Conservation (phyloP, 2,888 invertebrate genomes). For the Stenolophus ochropezus region DNA sequence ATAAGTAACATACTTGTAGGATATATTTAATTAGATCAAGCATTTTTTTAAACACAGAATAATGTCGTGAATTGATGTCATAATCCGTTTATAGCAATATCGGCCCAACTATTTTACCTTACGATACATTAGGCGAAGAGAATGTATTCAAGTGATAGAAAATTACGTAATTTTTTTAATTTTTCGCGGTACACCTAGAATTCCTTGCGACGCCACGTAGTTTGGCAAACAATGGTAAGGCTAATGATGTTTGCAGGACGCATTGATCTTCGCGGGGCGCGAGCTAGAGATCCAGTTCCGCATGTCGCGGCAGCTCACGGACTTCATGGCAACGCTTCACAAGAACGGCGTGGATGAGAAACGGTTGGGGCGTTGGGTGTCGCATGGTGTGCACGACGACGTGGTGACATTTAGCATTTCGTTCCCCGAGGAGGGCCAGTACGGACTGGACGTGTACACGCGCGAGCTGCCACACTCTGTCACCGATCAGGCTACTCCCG, state of each 20-base stretch:
- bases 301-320: constrained; percentile 94
- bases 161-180: too few relatives aligned
- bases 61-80: too few relatives aligned
- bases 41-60: too few relatives aligned
- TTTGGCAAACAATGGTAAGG: too few relatives aligned
- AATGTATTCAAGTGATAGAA: too few relatives aligned
- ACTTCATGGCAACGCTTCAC: constrained; percentile 98
- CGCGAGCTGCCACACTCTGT: constrained; percentile 79
- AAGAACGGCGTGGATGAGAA: constrained; percentile 97
- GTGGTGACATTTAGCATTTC: constrained; percentile 91
- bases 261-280: constrained; percentile 93
- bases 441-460: constrained; percentile 98
- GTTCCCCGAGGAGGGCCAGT: constrained; percentile 94
- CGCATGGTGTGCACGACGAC: constrained; percentile 88
- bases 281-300: constrained; percentile 93
- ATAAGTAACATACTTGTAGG: too few relatives aligned
- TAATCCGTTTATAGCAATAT: too few relatives aligned
- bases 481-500: constrained; percentile 77
- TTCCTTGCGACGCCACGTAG: too few relatives aligned
- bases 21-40: too few relatives aligned
- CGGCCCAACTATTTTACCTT: too few relatives aligned
- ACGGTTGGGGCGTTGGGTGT: constrained; percentile 91
- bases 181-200: too few relatives aligned
- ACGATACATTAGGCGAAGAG: too few relatives aligned
- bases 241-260: constrained; percentile 91